Evolutionary conservation across 2,888 invertebrate species (phyloP), one percentile per base, ranked within the genome.

Genomic region (Laspeyria flexula): DNA sequence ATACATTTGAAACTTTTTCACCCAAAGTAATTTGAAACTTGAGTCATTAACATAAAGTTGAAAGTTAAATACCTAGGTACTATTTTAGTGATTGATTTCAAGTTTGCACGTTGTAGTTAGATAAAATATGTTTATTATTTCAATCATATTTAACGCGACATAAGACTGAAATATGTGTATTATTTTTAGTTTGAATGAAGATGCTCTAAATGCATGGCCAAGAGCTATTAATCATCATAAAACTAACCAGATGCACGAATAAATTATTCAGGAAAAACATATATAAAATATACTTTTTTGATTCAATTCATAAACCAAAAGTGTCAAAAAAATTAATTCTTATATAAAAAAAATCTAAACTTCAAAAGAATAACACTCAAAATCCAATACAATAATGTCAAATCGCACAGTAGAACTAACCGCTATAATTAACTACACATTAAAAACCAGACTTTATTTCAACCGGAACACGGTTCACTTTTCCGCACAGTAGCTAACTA

Each of bases 201-300:
- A 37, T 46, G 40, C 12, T 39, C 11, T 9, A 3, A 42, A 38
- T 33, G 62, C 68, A 56, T 65, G 62, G 39, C 54, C 31, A 53
- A 47, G 53, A 63, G 53, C 49, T 67, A 54, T 61, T 64, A 41
- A 47, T 55, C 54, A 54, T 56, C 43, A 34, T 10, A 31, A 54
- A 35, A 57, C 31, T 59, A 61, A 60, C 53, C 48, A 44, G 44
- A 55, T 11, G 16, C 27, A 40, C 23, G n/a, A 31, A n/a, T 31
- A 10, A 21, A 34, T 12, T 12, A 29, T 4, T 13, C 3, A n/a
- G 5, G n/a, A n/a, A n/a, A n/a, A n/a, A n/a, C n/a, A 16, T 27
- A 9, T 5, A n/a, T 30, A 30, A 11, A 30, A 30, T 35, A 15
- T 16, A 16, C 10, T 1, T 10, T 40, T 10, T 49, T 23, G 38